phyloP scores from a whole-genome alignment of 2,113 vertebrate species.

The Gavia stellata region DNA sequence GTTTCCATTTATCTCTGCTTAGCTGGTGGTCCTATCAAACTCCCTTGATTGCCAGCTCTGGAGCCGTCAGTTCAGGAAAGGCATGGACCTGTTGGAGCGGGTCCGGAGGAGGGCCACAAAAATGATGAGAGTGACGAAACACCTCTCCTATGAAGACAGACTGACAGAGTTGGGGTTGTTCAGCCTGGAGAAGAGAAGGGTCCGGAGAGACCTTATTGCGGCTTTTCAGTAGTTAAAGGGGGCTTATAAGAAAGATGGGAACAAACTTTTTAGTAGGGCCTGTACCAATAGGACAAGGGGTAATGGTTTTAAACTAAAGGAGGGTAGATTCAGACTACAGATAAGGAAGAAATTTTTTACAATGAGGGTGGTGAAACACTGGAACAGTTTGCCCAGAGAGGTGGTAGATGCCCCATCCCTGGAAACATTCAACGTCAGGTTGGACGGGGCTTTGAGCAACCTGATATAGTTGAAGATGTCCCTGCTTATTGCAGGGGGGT shows the following conservation, averaged over 20 bases:
- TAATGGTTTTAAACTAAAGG: neutral
- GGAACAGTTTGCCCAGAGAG: neutral
- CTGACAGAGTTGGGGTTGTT: neutral
- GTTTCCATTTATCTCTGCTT: neutral
- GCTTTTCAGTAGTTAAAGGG: neutral
- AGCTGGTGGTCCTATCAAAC: neutral
- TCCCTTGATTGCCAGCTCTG: neutral
- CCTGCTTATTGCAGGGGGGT: neutral
- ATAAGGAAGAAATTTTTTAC: neutral
- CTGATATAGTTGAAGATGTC: neutral
- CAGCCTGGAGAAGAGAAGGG: neutral
- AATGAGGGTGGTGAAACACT: neutral
- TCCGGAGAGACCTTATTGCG: neutral
- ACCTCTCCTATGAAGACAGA: fast-evolving
- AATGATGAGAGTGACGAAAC: neutral
- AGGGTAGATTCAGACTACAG: neutral
- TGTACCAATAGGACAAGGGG: neutral
- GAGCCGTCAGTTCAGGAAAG: neutral
- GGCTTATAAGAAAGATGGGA: neutral
- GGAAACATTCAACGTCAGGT: neutral
- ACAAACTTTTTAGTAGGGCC: neutral
- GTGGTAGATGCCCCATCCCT: neutral
- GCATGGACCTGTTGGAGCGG: fast-evolving
- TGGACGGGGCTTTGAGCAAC: neutral
- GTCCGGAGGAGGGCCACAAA: neutral